Base-by-base conservation (phyloP, 2,888 invertebrate species). In the Pyralis farinalis region DNA sequence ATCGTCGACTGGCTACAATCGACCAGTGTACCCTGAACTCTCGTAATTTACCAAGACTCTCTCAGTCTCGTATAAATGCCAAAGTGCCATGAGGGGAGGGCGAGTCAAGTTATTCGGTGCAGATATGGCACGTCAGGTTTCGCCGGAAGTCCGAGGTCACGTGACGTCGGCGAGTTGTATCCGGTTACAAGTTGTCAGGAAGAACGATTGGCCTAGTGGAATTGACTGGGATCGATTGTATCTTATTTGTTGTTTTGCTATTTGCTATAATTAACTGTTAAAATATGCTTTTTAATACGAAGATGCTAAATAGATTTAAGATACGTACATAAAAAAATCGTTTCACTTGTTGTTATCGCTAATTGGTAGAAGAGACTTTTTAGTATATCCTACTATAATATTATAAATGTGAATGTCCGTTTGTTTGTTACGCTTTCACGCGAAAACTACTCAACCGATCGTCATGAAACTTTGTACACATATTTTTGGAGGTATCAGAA, bases 121-220 rank as follows among this genome's bases (percentile, higher is more conserved):
- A 16, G 58, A 70, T 62, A 66, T 55, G 54, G 55, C 58, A 62
- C 59, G 65, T 71, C 67, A 70, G 64, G 66, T 69, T 70, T 59
- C 67, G 65, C 59, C 70, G 73, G 76, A 79, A 66, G 65, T 67
- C 64, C 63, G 77, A 73, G 79, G 79, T 74, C 76, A 70, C 63
- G 67, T 71, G 67, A 63, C 60, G 69, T 64, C 57, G 52, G 63
- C 62, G 65, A 66, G 65, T 58, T 63, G 53, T 68, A 67, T 76
- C 76, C 74, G 71, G 66, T 66, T 58, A 57, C 64, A 49, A 57
- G 59, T 55, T 63, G 25, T 25, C 25, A 25, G 25, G 25, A 25
- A 25, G 25, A 25, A 25, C 25, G 25, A 25, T 25, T 25, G 25
- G 25, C 25, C 25, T 4, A 25, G 53, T 51, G 56, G 51, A 47